These are phyloP conservation scores for Heliconius ethilla DNA, from an alignment of 2,888 invertebrate species.

Conservation along the genomic window DNA sequence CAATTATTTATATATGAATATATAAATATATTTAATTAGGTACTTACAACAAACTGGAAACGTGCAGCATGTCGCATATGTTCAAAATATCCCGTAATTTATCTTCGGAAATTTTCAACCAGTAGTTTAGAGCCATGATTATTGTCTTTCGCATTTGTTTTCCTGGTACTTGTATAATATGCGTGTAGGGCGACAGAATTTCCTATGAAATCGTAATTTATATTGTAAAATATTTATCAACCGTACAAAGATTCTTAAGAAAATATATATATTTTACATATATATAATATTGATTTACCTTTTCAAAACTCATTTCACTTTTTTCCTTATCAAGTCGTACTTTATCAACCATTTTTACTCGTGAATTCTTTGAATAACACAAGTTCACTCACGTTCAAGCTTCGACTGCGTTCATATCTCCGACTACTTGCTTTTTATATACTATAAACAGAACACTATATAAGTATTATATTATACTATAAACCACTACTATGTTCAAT, in stretches of 20 bases:
- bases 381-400: not conserved
- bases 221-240: too few relatives aligned
- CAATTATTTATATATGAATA: too few relatives aligned
- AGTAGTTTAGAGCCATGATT: slow-evolving; percentile 7
- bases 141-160: not conserved
- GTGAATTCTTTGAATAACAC: not conserved
- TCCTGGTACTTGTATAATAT: slow-evolving; percentile 4
- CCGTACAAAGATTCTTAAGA: too few relatives aligned
- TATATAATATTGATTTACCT: not conserved
- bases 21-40: too few relatives aligned
- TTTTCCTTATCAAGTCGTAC: too few relatives aligned
- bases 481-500: too few relatives aligned
- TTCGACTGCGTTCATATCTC: not conserved
- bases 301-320: not conserved
- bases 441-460: not conserved
- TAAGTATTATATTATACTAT: not conserved
- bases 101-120: slow-evolving; percentile 9
- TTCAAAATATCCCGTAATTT: not conserved
- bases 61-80: slow-evolving; percentile 8
- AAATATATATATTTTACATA: too few relatives aligned
- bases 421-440: not conserved
- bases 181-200: slow-evolving; percentile 7
- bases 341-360: not conserved
- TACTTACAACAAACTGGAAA: slow-evolving; percentile 10
- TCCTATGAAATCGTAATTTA: not conserved